Evolutionary conservation across 2,113 vertebrate species (phyloP), one percentile per base, ranked within the genome.

Genomic region (Laterallus jamaicensis): DNA sequence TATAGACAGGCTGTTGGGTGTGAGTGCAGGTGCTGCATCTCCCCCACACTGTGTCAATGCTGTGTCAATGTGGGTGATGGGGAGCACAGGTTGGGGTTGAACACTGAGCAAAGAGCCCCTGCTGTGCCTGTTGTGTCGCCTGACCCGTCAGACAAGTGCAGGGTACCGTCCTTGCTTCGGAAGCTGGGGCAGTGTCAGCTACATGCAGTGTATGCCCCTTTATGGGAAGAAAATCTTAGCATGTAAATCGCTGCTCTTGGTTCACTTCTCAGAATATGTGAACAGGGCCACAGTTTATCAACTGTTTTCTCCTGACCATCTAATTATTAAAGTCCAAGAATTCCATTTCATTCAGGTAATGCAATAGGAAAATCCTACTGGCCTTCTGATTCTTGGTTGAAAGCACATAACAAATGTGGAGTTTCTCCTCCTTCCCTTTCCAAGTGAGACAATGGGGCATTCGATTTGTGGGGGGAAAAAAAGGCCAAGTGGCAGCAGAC

Each of bases 401-500:
- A 86, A 32, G 26, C 15, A 29, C 10, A 0, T 15, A 52, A 74
- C 7, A 66, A 88, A 54, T 5, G 2, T 47, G 14, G 83, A 42
- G 9, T 6, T 92, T 69, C 39, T 49, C 71, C 59, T 67, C 77
- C 84, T 92, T 96, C 74, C 16, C 16, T 4, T 83, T 71, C 25
- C 26, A 44, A 67, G 44, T 8, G 40, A 88, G 79, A 52, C 90
- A 35, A 63, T 78, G 60, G 71, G 42, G 90, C 91, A 93, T 80
- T 95, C 83, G 81, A 25, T 95, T 95, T 94, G 64, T 64, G 88
- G 80, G 55, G 62, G 20, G 25, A 84, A 49, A 49, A 44, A 85
- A 92, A 95, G 90, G 75, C 90, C 96, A 97, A 93, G 92, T 96
- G 95, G 91, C 81, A 42, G 59, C 63, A 94, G 90, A 94, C 35